Evolutionary conservation across 2,113 vertebrate genomes (phyloP).

Genomic region (Clarias gariepinus): DNA sequence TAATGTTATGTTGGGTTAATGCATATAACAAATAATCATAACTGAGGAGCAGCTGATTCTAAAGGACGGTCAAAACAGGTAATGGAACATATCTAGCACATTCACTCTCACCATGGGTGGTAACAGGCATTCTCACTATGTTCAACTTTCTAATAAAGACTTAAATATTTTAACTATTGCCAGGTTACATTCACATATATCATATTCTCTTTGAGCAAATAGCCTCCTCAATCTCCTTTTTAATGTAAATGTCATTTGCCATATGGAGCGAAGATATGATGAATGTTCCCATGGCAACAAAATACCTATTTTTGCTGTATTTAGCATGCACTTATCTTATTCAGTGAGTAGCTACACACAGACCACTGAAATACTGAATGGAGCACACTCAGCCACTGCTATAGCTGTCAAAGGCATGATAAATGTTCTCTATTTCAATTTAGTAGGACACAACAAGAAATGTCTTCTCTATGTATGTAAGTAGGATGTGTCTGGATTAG

Average conservation of each 20-base stretch:
- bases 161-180: background rate
- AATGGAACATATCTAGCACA: background rate
- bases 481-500: constrained; percentile 5
- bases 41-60: background rate
- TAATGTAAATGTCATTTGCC: constrained; percentile 50
- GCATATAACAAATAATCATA: too few species aligned
- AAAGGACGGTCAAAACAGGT: background rate
- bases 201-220: background rate
- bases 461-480: constrained; percentile 4
- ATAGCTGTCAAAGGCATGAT: background rate
- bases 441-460: constrained; percentile 31
- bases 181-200: background rate
- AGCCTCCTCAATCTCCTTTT: constrained; percentile 37
- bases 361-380: constrained; percentile 43
- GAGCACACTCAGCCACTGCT: constrained; percentile 30
- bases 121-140: background rate
- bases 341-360: constrained; percentile 35
- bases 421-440: constrained; percentile 30
- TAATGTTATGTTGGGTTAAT: background rate
- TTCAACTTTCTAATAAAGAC: background rate
- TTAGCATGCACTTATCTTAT: constrained; percentile 51
- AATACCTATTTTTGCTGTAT: constrained; percentile 51
- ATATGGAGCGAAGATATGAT: constrained; percentile 44
- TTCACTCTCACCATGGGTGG: background rate
- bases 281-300: constrained; percentile 57